phyloP scores from a whole-genome alignment of 2,888 invertebrate genomes.

The Macaria liturata region DNA sequence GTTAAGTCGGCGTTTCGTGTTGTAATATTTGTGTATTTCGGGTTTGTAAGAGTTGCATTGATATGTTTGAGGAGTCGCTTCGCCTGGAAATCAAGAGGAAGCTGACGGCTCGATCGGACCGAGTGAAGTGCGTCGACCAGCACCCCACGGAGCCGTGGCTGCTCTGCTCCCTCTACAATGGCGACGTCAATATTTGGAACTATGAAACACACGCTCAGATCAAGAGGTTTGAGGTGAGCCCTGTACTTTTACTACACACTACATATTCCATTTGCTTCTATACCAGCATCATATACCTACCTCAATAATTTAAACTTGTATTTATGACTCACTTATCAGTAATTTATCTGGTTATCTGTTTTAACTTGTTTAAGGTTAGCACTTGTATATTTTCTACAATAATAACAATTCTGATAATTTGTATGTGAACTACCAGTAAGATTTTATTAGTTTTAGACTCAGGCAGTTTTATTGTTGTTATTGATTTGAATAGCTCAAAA shows the following conservation, averaged over 20 bases:
- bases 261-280: too few species aligned
- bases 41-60: conserved; percentile 39
- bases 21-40: conserved; percentile 45
- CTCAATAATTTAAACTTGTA: too few species aligned
- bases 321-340: too few species aligned
- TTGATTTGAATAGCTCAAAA: too few species aligned
- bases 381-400: background rate
- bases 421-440: too few species aligned
- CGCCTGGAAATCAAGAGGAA: conserved; percentile 99
- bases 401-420: too few species aligned
- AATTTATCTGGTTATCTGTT: too few species aligned
- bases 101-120: conserved; percentile 97
- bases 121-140: conserved; percentile 98
- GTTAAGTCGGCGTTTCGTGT: conserved; percentile 57
- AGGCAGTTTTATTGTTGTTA: too few species aligned
- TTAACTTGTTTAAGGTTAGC: too few species aligned
- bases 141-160: conserved; percentile 99
- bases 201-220: conserved; percentile 96
- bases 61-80: conserved; percentile 88
- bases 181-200: conserved; percentile 99
- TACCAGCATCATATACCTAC: too few species aligned
- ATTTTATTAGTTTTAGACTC: too few species aligned
- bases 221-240: conserved; percentile 89
- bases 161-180: conserved; percentile 98
- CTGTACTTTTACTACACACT: too few species aligned